A percentile compares a stretch with the other conserved stretches of the same genome.
These are phyloP conservation scores for Loxodonta africana DNA, from an alignment of 2,113 vertebrate species.

Conservation along the genomic window DNA sequence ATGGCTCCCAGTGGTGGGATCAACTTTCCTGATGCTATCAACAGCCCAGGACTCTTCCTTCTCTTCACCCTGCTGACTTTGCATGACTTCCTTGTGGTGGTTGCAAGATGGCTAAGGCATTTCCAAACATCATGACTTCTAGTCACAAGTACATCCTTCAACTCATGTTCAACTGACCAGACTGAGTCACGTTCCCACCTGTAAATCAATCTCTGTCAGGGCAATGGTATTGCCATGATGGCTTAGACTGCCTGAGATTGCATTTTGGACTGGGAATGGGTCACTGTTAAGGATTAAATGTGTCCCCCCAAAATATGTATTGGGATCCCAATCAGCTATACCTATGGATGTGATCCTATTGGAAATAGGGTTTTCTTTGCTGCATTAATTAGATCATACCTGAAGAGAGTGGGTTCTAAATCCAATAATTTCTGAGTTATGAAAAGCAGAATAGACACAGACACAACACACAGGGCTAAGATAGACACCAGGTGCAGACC, in stretches of 20 bases:
- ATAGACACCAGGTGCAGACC: not conserved
- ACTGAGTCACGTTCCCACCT: not conserved
- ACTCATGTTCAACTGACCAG: not conserved
- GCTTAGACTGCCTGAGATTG: not conserved
- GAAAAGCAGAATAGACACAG: not conserved
- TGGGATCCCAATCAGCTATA: not conserved
- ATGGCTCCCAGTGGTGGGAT: accelerated
- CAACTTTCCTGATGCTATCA: not conserved
- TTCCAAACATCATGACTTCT: not conserved
- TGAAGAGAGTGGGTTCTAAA: not conserved
- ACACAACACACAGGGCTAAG: not conserved
- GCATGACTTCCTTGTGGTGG: not conserved
- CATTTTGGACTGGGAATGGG: not conserved
- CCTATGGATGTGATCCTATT: not conserved
- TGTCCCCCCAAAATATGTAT: not conserved
- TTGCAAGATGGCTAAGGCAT: not conserved
- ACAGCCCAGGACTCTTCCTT: not conserved
- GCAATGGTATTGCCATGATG: not conserved
- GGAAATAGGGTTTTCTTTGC: not conserved
- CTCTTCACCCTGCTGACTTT: not conserved
- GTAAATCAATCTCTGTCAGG: not conserved
- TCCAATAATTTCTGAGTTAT: not conserved
- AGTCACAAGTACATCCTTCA: not conserved
- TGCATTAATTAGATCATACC: not conserved
- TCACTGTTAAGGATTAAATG: not conserved